Base-by-base conservation (phyloP, 2,888 invertebrate species). In the Eristalinus aeneus region DNA sequence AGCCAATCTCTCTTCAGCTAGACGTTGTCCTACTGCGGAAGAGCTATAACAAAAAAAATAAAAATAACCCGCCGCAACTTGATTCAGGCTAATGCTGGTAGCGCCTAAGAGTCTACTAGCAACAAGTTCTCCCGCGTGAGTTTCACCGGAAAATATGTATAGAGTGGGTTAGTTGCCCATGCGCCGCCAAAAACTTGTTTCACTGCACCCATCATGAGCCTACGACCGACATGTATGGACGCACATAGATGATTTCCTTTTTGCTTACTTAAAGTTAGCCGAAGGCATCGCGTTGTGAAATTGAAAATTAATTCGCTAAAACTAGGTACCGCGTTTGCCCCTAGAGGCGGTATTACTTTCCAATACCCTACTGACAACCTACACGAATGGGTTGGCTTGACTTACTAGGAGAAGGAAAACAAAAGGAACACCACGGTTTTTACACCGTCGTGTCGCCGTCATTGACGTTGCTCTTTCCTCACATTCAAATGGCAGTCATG, bases 331-430 rank as follows among this genome's bases (percentile, higher is more conserved):
- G 75, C 61, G 71, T 85, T 76, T n/a, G 27, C 53, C 12, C 54
- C 71, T 64, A 60, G 36, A 76, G 84, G 72, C 80, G 72, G 60
- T 85, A 76, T 76, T 80, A 80, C 84, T 91, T 91, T 91, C 90
- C 90, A 91, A 91, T 91, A 91, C 90, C 90, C 91, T 90, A 91
- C 91, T 91, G 89, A 90, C 90, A 89, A 89, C 90, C 91, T 91
- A 91, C 91, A 90, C 90, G n/a, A n/a, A n/a, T n/a, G 89, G 89
- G 87, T 89, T 89, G 84, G 84, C 74, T 86, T 87, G 31, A 39
- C 72, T 67, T 32, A 65, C 32, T 46, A 16, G 39, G n/a, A 39
- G n/a, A 12, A 39, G n/a, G 3, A 46, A 46, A 16, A 46, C 6
- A 46, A 16, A 46, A 46, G 8, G 16, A 39, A 16, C 36, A 16